Base-by-base conservation (phyloP, 37 sponge, comb jelly and placozoan genomes). In the Corticium candelabrum region DNA sequence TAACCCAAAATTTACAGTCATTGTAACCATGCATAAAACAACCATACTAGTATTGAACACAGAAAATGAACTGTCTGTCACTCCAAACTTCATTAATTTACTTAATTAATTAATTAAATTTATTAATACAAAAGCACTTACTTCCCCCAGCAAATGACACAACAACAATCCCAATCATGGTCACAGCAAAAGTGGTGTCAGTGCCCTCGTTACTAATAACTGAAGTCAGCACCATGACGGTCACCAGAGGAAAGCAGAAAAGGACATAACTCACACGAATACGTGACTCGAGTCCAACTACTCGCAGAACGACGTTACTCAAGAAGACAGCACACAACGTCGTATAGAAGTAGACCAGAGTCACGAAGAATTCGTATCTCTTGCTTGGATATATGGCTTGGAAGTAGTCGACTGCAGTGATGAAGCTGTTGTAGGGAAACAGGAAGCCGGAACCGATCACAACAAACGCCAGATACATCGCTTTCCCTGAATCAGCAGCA, bases 401-500 rank as follows among this genome's bases (percentile, higher is more conserved):
- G 83, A 94, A 94, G 67, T 94, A 94, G 85, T 94, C 95, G 4
- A 87, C 78, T 34, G 89, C 95, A 32, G 91, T 76, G 31, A 94
- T 76, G 69, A 76, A 90, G 68, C 84, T 82, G 80, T 76, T 84
- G 82, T 79, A 94, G 38, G 95, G 95, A 74, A 87, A 83, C 50
- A 90, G 89, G 40, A 94, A 84, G 0, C 95, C 95, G 30, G 87
- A 85, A 0, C 90, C 90, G 0, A 77, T 80, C 34, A 94, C 29
- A 36, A 94, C 37, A 74, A 90, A 69, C n/a, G n/a, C n/a, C n/a
- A n/a, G n/a, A n/a, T n/a, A n/a, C n/a, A n/a, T n/a, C n/a, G n/a
- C n/a, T n/a, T n/a, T n/a, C n/a, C n/a, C n/a, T n/a, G n/a, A n/a
- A n/a, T n/a, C n/a, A n/a, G n/a, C n/a, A n/a, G n/a, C n/a, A n/a